Percentiles rank a stretch among this genome's conserved stretches.
phyloP scores from a whole-genome alignment of 2,888 invertebrate genomes.

The Notocelia uddmanniana region DNA sequence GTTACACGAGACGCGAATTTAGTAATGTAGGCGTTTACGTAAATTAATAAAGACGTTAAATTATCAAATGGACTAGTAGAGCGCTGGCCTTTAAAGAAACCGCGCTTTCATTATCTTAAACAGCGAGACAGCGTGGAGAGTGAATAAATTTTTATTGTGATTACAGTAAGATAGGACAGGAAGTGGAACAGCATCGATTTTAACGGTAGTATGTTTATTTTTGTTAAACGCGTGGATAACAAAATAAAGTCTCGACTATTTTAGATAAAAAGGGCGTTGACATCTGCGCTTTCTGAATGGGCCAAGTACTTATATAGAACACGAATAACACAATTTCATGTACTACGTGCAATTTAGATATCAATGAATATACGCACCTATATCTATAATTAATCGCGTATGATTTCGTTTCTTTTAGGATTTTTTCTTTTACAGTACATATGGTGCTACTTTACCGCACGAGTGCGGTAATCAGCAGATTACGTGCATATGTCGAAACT shows the following conservation, averaged over 20 bases:
- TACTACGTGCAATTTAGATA: background rate
- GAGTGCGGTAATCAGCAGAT: no score
- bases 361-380: background rate
- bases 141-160: background rate
- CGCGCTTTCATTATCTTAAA: no score
- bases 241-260: slow-evolving; percentile 20
- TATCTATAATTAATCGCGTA: no score
- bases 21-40: no score
- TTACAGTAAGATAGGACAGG: background rate
- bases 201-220: slow-evolving; percentile 17
- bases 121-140: no score
- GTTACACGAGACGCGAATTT: background rate
- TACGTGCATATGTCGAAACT: no score
- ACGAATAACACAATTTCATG: background rate
- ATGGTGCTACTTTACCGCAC: no score
- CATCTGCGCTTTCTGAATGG: slow-evolving; percentile 14
- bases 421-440: no score
- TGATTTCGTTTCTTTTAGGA: no score
- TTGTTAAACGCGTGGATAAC: slow-evolving; percentile 27
- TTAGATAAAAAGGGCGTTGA: slow-evolving; percentile 30
- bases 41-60: no score
- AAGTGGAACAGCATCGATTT: background rate
- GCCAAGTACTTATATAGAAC: background rate
- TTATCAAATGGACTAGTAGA: no score
- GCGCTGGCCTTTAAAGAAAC: no score